Conservation (phyloP, 2,888 invertebrate species). For the Prosapia bicincta region DNA sequence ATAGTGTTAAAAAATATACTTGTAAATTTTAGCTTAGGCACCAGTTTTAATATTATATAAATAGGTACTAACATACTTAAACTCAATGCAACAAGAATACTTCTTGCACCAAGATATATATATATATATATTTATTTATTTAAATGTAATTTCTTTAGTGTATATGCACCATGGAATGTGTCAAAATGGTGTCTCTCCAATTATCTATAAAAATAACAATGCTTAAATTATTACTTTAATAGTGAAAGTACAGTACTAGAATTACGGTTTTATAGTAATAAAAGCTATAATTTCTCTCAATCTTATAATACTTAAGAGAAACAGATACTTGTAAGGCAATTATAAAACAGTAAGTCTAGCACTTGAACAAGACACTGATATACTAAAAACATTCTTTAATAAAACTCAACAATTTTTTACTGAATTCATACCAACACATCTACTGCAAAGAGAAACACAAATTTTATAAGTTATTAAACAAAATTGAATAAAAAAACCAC, state of each 20-base stretch:
- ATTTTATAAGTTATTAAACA: no score
- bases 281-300: no score
- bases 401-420: not conserved
- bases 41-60: slow-evolving; percentile 2
- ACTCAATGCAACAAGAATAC: no score
- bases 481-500: no score
- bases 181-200: not conserved
- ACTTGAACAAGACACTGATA: no score
- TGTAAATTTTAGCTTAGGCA: not conserved
- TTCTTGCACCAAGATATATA: not conserved
- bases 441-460: no score
- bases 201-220: not conserved
- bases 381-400: no score
- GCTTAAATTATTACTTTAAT: not conserved
- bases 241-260: not conserved
- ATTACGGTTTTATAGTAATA: not conserved
- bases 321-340: no score
- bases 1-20: not conserved
- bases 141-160: no score
- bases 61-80: not conserved
- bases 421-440: not conserved
- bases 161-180: not conserved
- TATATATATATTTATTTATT: no score
- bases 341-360: no score
- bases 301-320: no score